These are phyloP conservation scores for Cyclargus thomasi DNA, from an alignment of 1,140 invertebrate genomes.

Conservation along the genomic window DNA sequence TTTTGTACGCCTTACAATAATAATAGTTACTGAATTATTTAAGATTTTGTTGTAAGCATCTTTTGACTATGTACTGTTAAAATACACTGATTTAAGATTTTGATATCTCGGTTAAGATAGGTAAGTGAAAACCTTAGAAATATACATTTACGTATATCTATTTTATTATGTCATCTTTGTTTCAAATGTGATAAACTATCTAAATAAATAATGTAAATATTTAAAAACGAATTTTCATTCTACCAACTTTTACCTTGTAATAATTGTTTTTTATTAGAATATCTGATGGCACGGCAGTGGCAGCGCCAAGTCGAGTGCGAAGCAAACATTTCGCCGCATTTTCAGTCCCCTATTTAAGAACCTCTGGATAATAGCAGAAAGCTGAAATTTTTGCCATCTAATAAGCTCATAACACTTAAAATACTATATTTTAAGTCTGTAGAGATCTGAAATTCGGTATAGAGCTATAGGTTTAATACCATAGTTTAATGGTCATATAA, in stretches of 20 bases:
- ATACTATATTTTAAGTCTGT: too few relatives aligned
- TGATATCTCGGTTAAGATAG: constrained; percentile 27
- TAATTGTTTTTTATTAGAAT: too few relatives aligned
- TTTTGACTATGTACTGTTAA: constrained; percentile 2
- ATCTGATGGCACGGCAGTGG: too few relatives aligned
- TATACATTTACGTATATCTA: not conserved
- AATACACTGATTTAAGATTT: not conserved
- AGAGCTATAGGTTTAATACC: too few relatives aligned
- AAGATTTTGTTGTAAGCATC: not conserved
- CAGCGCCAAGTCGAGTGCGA: too few relatives aligned
- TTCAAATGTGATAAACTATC: constrained; percentile 55
- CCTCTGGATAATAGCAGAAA: too few relatives aligned
- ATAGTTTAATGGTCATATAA: too few relatives aligned
- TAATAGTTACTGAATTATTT: not conserved
- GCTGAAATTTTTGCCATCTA: too few relatives aligned
- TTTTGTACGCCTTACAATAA: not conserved
- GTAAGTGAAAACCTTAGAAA: constrained; percentile 46
- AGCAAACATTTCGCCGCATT: too few relatives aligned
- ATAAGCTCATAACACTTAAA: too few relatives aligned
- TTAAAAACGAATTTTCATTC: constrained; percentile 25
- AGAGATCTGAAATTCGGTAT: too few relatives aligned
- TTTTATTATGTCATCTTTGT: constrained; percentile 43
- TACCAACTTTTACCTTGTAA: not conserved
- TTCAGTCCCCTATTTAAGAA: too few relatives aligned
- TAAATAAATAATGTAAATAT: constrained; percentile 61